Evolutionary conservation across 2,888 invertebrate genomes (phyloP).

Genomic region (Acanthococcus lagerstroemiae): DNA sequence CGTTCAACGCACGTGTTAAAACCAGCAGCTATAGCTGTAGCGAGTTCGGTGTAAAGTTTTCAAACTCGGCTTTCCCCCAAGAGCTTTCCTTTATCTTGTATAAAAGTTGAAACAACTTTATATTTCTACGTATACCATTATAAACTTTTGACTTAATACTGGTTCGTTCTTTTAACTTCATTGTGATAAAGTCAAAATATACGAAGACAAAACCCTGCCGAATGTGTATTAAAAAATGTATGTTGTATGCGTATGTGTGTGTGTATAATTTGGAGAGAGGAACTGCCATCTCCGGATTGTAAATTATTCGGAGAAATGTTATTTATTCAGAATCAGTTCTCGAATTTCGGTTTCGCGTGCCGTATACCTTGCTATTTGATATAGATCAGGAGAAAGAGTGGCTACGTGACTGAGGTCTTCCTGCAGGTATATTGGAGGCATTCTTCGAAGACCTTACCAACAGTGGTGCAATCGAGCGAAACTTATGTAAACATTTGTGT

Average conservation of each 20-base stretch:
- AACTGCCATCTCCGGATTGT: not conserved
- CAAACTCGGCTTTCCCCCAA: conserved; percentile 27
- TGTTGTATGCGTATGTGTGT: not conserved
- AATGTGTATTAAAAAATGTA: not conserved
- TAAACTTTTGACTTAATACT: conserved; percentile 28
- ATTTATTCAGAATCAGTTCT: no score
- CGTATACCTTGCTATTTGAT: no score
- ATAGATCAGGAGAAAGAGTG: no score
- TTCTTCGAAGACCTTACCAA: no score
- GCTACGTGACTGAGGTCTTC: no score
- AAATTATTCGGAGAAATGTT: no score
- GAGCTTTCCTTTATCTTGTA: conserved; percentile 29
- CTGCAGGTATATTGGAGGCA: no score
- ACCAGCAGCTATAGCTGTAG: conserved; percentile 8
- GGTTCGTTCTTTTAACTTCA: conserved; percentile 15
- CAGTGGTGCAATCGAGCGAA: no score
- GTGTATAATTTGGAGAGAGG: not conserved
- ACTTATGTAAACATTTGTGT: no score
- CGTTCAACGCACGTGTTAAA: conserved; percentile 29
- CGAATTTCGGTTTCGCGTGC: no score
- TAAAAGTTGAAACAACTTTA: conserved; percentile 28
- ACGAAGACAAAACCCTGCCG: not conserved
- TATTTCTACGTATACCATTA: conserved; percentile 25
- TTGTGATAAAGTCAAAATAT: conserved; percentile 23
- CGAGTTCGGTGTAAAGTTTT: conserved; percentile 19